Evolutionary conservation across 37 sponge, comb jelly and placozoan genomes (phyloP).

Genomic region (Eunapius fragilis): DNA sequence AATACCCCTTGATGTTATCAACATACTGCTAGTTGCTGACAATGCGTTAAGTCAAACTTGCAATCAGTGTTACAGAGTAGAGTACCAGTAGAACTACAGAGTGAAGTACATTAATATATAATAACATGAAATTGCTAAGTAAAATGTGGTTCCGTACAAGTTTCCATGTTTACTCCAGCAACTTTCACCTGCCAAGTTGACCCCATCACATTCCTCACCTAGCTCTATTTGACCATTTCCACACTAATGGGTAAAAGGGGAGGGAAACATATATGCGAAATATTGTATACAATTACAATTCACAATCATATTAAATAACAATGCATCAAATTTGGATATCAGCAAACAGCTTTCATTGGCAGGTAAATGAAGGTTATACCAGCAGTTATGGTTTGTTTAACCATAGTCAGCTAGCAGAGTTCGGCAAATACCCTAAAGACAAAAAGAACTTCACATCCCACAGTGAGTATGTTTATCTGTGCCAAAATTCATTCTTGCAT

Average conservation of each 20-base stretch:
- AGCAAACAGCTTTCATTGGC: too few relatives aligned
- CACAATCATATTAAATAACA: too few relatives aligned
- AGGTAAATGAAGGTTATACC: too few relatives aligned
- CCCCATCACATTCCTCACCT: not conserved
- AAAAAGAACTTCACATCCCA: too few relatives aligned
- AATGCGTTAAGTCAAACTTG: not conserved
- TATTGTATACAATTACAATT: too few relatives aligned
- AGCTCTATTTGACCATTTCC: not conserved
- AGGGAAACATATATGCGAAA: not conserved
- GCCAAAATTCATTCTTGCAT: too few relatives aligned
- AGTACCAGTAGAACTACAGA: not conserved
- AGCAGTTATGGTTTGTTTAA: too few relatives aligned
- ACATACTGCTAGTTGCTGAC: not conserved
- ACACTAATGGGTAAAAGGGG: not conserved
- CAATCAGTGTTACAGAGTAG: not conserved
- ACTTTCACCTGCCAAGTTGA: not conserved
- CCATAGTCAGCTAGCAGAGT: too few relatives aligned
- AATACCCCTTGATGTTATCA: not conserved
- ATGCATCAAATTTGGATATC: not conserved
- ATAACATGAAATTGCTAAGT: not conserved
- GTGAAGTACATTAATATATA: not conserved
- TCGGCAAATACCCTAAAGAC: not conserved
- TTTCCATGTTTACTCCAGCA: not conserved
- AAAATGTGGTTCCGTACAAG: not conserved
- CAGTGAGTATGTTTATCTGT: too few relatives aligned